Percentiles rank a stretch among this genome's conserved stretches.
Evolutionary conservation across 2,113 vertebrate genomes (phyloP).

Genomic region (Siphamia tubifer): DNA sequence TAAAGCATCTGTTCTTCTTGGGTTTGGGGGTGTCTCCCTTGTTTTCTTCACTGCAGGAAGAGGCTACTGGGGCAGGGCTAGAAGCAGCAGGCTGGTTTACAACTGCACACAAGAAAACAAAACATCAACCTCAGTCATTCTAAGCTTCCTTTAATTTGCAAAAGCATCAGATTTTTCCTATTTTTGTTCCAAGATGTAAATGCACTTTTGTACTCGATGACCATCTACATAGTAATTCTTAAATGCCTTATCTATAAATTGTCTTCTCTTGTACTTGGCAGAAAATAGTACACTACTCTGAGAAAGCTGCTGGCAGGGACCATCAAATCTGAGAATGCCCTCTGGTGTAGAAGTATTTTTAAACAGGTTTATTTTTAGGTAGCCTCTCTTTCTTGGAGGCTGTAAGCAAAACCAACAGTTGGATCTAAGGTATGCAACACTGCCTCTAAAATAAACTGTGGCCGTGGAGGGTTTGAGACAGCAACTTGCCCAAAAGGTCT

Average conservation of each 20-base stretch:
- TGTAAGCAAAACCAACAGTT: conserved; percentile 61
- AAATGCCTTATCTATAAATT: conserved; percentile 25
- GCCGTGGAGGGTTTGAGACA: conserved; percentile 4
- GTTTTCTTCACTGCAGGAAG: conserved; percentile 83
- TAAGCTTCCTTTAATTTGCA: background rate
- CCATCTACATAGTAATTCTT: background rate
- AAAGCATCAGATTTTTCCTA: background rate
- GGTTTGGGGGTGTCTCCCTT: conserved; percentile 89
- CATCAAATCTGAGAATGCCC: conserved; percentile 44
- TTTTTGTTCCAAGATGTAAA: background rate
- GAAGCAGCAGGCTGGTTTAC: conserved; percentile 94
- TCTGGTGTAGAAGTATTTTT: conserved; percentile 65
- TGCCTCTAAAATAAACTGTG: conserved; percentile 50
- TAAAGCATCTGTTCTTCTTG: conserved; percentile 97
- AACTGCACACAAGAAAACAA: conserved; percentile 74
- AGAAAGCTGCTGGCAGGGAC: conserved; percentile 39
- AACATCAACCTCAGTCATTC: background rate
- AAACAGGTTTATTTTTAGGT: conserved; percentile 65
- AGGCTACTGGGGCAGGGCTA: conserved; percentile 81
- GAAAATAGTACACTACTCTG: conserved; percentile 13
- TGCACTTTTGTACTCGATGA: background rate
- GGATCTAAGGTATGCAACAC: conserved; percentile 21
- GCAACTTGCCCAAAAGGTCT: conserved; percentile 17
- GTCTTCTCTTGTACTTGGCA: conserved; percentile 13
- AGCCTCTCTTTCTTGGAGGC: conserved; percentile 48